Base-by-base conservation (phyloP, 30 jellyfish, hydroid and myxozoan genomes). In the Catostylus mosaicus region DNA sequence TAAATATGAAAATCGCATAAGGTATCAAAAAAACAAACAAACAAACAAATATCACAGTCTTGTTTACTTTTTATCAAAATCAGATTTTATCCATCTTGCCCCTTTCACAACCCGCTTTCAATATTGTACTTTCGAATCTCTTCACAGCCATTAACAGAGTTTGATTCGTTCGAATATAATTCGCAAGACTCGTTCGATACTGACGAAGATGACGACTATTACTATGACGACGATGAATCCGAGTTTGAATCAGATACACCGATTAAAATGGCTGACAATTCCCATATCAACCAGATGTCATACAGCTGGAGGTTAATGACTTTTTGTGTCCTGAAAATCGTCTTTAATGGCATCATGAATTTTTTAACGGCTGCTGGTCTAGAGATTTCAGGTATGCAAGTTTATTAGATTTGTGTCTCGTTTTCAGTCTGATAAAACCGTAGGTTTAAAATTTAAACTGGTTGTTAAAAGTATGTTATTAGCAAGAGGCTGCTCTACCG, bases 241-340 rank as follows among this genome's bases (percentile, higher is more conserved):
- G 99, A 88, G 7, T 11, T 43, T 36, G 93, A 74, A 24, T 93
- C 70, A 8, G 99, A 94, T 29, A 88, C 70, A 33, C 87, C 74
- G 40, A 75, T 74, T 10, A 46, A 64, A 40, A 84, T 7, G 23
- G 50, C 20, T n/a, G 65, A 67, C 36, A 22, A 46, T 14, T 70
- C 84, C 22, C 97, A 95, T 51, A 46, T 57, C 37, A 91, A 89
- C 59, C 83, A 95, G 51, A n/a, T 74, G 56, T 83, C 97, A 24
- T 95, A 95, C 92, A 73, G 97, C 47, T 95, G 99, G 99, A 92
- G 91, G 37, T 31, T 95, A 3, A 95, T 95, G 84, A 92, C 88
- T 65, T 57, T 95, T 24, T 90, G 96, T 46, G 68, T 95, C 34
- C 83, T 95, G 62, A 85, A 95, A 65, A 45, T 86, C 1, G 90